Conservation (phyloP, 2,797 vertebrate species). For the Kryptolebias ocellatus region DNA sequence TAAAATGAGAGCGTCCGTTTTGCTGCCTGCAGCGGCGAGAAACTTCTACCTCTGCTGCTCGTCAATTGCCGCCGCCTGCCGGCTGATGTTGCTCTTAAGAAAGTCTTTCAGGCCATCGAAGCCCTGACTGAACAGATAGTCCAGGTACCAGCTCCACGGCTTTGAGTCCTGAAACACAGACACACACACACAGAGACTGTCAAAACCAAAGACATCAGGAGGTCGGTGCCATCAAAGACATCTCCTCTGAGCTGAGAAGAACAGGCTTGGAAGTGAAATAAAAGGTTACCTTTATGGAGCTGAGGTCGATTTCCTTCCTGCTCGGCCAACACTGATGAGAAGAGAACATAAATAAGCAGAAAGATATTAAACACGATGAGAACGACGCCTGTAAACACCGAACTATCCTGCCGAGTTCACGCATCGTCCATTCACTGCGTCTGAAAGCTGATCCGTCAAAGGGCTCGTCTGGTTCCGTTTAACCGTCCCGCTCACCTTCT, state of each 20-base stretch:
- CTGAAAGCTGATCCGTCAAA: conserved; percentile 22
- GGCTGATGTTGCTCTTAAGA: conserved; percentile 82
- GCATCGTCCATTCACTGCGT: not conserved
- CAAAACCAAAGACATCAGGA: conserved; percentile 22
- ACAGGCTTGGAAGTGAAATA: too few species aligned
- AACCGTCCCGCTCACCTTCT: conserved; percentile 77
- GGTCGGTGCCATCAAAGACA: not conserved
- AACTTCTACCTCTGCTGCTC: conserved; percentile 39
- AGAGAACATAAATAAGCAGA: conserved; percentile 61
- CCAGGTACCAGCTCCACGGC: conserved; percentile 89
- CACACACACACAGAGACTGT: not conserved
- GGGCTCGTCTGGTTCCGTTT: not conserved
- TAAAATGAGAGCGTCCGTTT: conserved; percentile 14
- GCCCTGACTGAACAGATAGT: conserved; percentile 88
- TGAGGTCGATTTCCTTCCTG: conserved; percentile 80
- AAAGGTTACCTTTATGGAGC: conserved; percentile 85
- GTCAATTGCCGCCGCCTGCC: conserved; percentile 11
- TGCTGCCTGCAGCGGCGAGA: conserved; percentile 7
- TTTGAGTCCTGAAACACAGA: conserved; percentile 75
- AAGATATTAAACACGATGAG: too few species aligned
- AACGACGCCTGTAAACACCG: too few species aligned
- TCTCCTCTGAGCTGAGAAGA: too few species aligned
- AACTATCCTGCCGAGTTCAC: too few species aligned
- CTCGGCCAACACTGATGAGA: conserved; percentile 82
- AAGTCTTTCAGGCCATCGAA: conserved; percentile 88